Base-by-base conservation (phyloP, 2,797 vertebrate species). In the Tapera naevia region DNA sequence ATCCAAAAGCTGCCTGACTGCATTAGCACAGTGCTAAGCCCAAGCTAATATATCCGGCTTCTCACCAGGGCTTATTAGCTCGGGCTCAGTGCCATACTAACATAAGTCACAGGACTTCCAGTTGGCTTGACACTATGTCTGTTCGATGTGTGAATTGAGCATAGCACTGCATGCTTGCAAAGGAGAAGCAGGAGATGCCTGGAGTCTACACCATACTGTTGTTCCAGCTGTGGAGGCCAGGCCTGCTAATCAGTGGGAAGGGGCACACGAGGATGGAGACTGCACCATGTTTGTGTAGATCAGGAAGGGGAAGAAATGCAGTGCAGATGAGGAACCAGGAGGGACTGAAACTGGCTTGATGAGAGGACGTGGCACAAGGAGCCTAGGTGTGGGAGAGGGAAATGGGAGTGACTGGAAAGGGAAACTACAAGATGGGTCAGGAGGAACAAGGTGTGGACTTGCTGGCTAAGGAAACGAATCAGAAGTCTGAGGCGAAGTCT, bases 11-110 rank as follows among this genome's bases (percentile, higher is more conserved):
- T 96, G 96, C 96, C 95, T 96, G 96, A 16, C 96, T 96, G 96
- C 93, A 96, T 96, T 96, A 96, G 95, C 93, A 95, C 8, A 4
- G 96, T 93, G 96, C 94, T 96, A 96, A 96, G 95, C 94, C 91
- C 96, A 96, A 95, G 96, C 95, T 96, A 96, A 96, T 96, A 96
- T 96, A 96, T 96, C 96, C 96, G 95, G 96, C 96, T 95, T 96
- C 95, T 95, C 95, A 96, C 94, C 93, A 95, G 78, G 94, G 94
- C 96, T 96, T 96, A 96, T 95, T 96, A 96, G 96, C 94, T 96
- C 74, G 80, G 94, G 96, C 96, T 96, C 94, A 92, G 56, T 95
- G 96, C 96, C 96, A 96, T 17, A 71, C 96, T 85, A 89, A 95
- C 95, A 73, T 70, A 95, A 48, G 96, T 93, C 88, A 85, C 90